Evolutionary conservation across 2,113 vertebrate species (phyloP).

Genomic region (Aegotheles bennettii): DNA sequence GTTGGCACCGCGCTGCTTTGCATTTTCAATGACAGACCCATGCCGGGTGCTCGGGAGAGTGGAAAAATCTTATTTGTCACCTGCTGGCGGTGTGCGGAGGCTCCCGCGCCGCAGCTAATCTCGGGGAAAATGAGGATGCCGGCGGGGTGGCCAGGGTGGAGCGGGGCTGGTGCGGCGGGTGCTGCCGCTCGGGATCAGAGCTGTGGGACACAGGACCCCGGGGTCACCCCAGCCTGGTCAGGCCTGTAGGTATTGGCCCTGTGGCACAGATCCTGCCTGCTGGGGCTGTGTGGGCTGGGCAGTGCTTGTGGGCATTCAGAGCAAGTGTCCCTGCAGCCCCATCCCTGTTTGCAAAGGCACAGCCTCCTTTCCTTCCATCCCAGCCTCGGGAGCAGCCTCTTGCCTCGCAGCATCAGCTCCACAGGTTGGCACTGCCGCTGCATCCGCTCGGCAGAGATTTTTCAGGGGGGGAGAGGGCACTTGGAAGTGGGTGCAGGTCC

Average conservation of each 20-base stretch:
- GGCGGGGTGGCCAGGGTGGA: neutral
- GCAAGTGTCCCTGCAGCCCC: rapidly evolving
- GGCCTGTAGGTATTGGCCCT: neutral
- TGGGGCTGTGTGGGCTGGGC: neutral
- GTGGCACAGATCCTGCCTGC: rapidly evolving
- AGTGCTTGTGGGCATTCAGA: rapidly evolving
- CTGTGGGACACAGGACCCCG: rapidly evolving
- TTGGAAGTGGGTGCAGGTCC: rapidly evolving
- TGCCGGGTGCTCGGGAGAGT: conserved; percentile 67
- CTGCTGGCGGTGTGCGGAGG: conserved; percentile 49
- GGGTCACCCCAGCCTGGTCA: neutral
- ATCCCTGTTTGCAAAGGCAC: neutral
- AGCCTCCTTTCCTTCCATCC: neutral
- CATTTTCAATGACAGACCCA: conserved; percentile 70
- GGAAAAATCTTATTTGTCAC: conserved; percentile 75
- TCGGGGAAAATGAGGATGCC: conserved; percentile 42
- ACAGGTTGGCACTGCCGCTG: neutral
- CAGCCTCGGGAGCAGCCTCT: neutral
- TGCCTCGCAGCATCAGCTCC: neutral
- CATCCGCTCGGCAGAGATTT: rapidly evolving
- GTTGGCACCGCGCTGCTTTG: conserved; percentile 41
- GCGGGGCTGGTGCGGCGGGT: rapidly evolving
- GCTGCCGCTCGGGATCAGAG: rapidly evolving
- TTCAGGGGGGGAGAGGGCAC: rapidly evolving
- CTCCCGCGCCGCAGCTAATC: conserved; percentile 47